Conservation (phyloP, 2,888 invertebrate species). For the Scaptomyza parva region DNA sequence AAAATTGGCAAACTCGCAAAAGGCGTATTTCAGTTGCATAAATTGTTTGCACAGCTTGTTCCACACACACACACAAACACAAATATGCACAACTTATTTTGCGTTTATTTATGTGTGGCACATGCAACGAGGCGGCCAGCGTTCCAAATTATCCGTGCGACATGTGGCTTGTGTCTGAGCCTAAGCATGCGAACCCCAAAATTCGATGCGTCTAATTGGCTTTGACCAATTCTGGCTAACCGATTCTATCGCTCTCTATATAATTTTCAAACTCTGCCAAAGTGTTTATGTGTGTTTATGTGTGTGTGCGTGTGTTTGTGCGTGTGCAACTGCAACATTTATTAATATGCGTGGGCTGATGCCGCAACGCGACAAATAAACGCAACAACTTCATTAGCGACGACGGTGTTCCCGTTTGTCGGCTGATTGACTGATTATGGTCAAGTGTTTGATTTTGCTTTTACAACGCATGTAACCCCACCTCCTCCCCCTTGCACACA, state of each 20-base stretch:
- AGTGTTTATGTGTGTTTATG: conserved; percentile 16
- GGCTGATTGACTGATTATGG: conserved; percentile 78
- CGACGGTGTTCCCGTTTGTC: conserved; percentile 56
- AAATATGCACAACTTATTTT: no score
- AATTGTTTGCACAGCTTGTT: conserved; percentile 60
- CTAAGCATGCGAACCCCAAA: conserved; percentile 58
- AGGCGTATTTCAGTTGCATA: conserved; percentile 36
- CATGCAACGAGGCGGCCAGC: conserved; percentile 16
- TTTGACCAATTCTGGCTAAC: conserved; percentile 51
- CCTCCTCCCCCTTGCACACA: background rate
- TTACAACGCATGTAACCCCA: background rate
- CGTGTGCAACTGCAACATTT: conserved; percentile 29
- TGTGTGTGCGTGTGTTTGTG: background rate
- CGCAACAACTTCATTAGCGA: conserved; percentile 76
- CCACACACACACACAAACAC: background rate
- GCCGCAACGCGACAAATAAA: conserved; percentile 65
- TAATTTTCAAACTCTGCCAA: conserved; percentile 4
- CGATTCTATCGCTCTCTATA: conserved; percentile 17
- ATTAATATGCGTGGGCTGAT: conserved; percentile 73
- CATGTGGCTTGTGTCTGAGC: conserved; percentile 56
- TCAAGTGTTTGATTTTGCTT: conserved; percentile 65
- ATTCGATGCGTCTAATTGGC: conserved; percentile 76
- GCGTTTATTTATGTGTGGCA: conserved; percentile 10
- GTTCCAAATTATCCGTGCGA: conserved; percentile 55
- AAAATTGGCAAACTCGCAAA: conserved; percentile 20